Base-by-base conservation (phyloP, 2,113 vertebrate genomes). In the Albula glossodonta region DNA sequence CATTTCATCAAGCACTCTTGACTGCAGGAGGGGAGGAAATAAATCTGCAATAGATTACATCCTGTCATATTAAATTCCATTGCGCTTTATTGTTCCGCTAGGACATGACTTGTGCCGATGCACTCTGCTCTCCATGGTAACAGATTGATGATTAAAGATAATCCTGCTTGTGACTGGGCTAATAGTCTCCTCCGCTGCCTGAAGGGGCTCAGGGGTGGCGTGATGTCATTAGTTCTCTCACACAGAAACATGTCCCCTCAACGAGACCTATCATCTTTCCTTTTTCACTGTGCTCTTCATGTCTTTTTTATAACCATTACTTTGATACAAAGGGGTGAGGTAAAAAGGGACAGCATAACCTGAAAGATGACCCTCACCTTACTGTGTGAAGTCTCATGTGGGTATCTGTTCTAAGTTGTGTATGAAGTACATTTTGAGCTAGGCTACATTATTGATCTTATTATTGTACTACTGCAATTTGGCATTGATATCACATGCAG, bases 71-170 rank as follows among this genome's bases (percentile, higher is more conserved):
- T 17, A 78, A 78, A 56, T 78, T 83, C 81, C 83, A 82, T 13
- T n/a, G n/a, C 8, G 80, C n/a, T 84, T 56, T 60, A 53, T 81
- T 15, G 86, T 87, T 82, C 81, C 80, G 53, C 51, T 49, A 51
- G 53, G 78, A 77, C 25, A 78, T 51, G 17, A 50, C 25, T n/a
- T 78, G 77, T 84, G 84, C 85, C 50, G 74, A 84, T 53, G 51
- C 70, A 80, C 87, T 88, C 63, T 78, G 63, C 84, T 88, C 83
- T 87, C 87, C 88, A 90, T 87, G 86, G 89, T 83, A 90, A 90
- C 89, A 82, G 80, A 82, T 70, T 60, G 82, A 51, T 78, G 83
- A 82, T 83, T 86, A 88, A 81, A 81, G 83, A 86, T 90, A 82
- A 88, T 87, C 87, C 83, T 41, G 77, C 81, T 53, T 80, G 86